Conservation (phyloP, 2,888 invertebrate genomes). For the Nasonovia ribisnigri region DNA sequence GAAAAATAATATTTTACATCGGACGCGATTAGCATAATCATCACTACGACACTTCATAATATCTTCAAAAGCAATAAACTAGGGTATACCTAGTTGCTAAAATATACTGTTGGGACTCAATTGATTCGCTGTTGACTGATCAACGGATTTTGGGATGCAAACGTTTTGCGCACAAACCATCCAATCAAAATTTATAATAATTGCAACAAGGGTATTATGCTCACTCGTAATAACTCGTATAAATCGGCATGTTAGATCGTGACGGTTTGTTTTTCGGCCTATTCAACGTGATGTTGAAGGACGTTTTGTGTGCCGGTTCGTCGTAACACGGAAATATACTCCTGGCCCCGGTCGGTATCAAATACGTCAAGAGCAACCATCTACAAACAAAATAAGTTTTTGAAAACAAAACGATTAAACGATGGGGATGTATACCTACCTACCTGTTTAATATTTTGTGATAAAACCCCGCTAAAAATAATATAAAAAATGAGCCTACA, state of each 20-base stretch:
- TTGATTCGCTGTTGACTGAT: background rate
- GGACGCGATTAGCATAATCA: background rate
- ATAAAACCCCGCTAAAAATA: background rate
- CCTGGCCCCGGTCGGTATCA: slow-evolving; percentile 1
- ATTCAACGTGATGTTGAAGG: background rate
- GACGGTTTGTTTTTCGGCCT: background rate
- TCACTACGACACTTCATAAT: too few species aligned
- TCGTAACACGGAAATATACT: slow-evolving; percentile 56
- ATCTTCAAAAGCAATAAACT: background rate
- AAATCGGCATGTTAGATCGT: slow-evolving; percentile 26
- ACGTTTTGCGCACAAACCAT: background rate
- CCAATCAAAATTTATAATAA: background rate
- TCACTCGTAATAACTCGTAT: background rate
- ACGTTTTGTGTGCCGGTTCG: slow-evolving; percentile 32
- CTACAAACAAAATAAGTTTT: background rate
- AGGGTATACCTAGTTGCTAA: background rate
- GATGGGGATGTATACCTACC: background rate
- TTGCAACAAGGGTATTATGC: background rate
- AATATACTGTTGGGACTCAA: background rate
- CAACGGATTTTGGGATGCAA: background rate
- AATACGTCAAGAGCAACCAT: slow-evolving; percentile 24
- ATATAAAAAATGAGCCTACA: background rate
- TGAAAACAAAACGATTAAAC: background rate
- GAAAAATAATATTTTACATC: background rate
- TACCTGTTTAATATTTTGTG: background rate